phyloP scores from a whole-genome alignment of 2,888 invertebrate species.

The Globia sparganii region DNA sequence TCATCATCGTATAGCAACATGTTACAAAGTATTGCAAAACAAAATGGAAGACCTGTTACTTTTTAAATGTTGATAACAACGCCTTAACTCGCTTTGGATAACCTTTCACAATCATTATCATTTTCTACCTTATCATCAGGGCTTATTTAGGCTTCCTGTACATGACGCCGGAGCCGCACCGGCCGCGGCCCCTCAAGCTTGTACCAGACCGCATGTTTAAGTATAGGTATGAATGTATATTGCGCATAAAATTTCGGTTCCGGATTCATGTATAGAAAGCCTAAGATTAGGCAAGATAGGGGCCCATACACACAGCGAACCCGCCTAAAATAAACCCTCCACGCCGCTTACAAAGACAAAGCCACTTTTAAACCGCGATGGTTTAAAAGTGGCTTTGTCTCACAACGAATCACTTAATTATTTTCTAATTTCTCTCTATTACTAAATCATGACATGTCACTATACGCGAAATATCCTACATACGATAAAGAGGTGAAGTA shows the following conservation, averaged over 20 bases:
- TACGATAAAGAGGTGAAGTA: constrained; percentile 63
- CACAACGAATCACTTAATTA: neutral
- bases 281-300: neutral
- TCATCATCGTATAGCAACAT: constrained; percentile 48
- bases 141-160: neutral
- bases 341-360: neutral
- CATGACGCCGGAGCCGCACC: neutral
- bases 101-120: neutral
- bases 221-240: neutral
- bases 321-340: neutral
- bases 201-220: neutral
- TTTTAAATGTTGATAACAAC: neutral
- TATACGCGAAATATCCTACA: constrained; percentile 54
- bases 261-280: neutral
- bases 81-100: neutral
- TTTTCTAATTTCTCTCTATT: constrained; percentile 9
- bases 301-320: neutral
- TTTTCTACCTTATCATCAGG: neutral
- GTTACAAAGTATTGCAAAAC: constrained; percentile 30
- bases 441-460: constrained; percentile 43
- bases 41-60: constrained; percentile 41
- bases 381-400: too few relatives aligned
- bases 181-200: too few relatives aligned
- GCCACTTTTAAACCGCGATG: neutral
- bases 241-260: too few relatives aligned